Conservation (phyloP, 2,797 vertebrate species). For the Sebastes taczanowskii region DNA sequence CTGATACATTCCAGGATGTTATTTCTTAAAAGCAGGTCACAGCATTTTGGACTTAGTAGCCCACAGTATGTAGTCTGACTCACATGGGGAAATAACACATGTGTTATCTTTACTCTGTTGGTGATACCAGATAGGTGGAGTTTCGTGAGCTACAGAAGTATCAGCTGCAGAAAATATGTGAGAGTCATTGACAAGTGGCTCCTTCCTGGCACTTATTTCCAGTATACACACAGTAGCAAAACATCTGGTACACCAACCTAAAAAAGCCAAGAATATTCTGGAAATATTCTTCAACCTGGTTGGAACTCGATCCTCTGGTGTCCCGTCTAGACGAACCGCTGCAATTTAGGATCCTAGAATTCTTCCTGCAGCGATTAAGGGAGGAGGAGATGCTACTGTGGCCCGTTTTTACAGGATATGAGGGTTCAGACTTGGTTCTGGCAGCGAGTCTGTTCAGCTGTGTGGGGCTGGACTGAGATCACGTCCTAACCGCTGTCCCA, state of each 20-base stretch:
- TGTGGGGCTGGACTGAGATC: conserved; percentile 49
- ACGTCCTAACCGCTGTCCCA: conserved; percentile 46
- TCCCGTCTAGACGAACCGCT: conserved; percentile 52
- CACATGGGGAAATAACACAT: conserved; percentile 1
- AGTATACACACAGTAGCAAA: conserved; percentile 5
- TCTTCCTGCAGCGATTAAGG: conserved; percentile 34
- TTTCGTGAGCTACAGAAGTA: neutral
- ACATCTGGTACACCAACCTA: neutral
- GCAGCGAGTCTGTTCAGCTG: conserved; percentile 55
- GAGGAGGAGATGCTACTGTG: conserved; percentile 29
- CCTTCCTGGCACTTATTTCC: neutral
- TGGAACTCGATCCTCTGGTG: conserved; percentile 31
- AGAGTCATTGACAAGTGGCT: neutral
- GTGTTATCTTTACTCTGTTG: neutral
- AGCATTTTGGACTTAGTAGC: neutral
- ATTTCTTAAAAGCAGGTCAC: conserved; percentile 21
- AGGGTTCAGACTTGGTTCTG: conserved; percentile 49
- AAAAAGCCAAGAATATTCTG: conserved; percentile 30
- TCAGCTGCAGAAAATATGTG: neutral
- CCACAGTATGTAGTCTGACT: conserved; percentile 6
- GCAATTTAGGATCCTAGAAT: conserved; percentile 38
- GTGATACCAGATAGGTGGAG: conserved; percentile 5
- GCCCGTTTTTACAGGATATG: conserved; percentile 39
- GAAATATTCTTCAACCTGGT: conserved; percentile 38
- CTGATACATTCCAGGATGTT: conserved; percentile 15